phyloP scores from a whole-genome alignment of 2,888 invertebrate species.

The Rhagonycha fulva region DNA sequence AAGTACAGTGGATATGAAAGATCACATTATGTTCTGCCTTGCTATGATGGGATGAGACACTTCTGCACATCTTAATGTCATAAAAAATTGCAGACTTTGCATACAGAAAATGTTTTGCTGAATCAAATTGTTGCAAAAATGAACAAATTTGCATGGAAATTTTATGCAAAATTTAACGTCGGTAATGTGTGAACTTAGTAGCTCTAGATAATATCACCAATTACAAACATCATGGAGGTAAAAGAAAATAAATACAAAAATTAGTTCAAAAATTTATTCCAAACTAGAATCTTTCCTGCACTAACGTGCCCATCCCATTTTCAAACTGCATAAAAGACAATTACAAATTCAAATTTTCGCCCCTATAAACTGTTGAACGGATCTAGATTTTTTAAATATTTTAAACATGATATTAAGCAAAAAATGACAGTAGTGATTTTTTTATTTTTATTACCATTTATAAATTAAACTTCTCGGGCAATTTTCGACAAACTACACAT shows the following conservation, averaged over 20 bases:
- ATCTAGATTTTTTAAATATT: constrained; percentile 40
- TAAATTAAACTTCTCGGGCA: constrained; percentile 48
- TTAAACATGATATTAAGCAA: constrained; percentile 38
- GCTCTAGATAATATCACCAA: too few species aligned
- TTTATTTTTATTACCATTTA: constrained; percentile 42
- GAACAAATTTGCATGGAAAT: too few species aligned
- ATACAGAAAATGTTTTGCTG: too few species aligned
- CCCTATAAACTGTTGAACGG: constrained; percentile 49
- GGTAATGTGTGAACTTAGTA: too few species aligned
- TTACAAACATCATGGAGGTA: too few species aligned
- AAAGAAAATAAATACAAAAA: not conserved
- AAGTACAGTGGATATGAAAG: too few species aligned
- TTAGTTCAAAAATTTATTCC: constrained; percentile 38
- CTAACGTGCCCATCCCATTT: constrained; percentile 33
- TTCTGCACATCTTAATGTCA: too few species aligned
- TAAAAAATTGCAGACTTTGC: too few species aligned
- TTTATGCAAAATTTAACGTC: too few species aligned
- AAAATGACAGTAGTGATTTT: constrained; percentile 35
- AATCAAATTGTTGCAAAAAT: too few species aligned
- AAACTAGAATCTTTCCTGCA: constrained; percentile 37
- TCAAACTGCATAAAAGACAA: constrained; percentile 26
- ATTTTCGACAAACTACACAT: constrained; percentile 34
- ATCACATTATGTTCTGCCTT: too few species aligned
- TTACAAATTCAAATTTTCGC: constrained; percentile 35
- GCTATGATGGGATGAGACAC: too few species aligned